A percentile compares a stretch with the other conserved stretches of the same genome.
phyloP scores from a whole-genome alignment of 2,113 vertebrate genomes.

The Neopipo cinnamomea region DNA sequence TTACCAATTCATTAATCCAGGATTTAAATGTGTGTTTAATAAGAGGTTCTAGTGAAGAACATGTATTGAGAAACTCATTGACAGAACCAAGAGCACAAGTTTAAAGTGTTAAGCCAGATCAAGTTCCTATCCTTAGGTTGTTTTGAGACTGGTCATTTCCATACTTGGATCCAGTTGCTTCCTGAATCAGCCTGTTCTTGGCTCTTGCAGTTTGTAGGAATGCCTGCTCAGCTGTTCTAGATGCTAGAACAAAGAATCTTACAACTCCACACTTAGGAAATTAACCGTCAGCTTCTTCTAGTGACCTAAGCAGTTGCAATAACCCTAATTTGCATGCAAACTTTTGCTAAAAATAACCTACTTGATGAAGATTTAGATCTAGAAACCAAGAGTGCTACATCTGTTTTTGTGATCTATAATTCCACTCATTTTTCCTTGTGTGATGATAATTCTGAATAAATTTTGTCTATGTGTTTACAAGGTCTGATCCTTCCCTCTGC shows the following conservation, averaged over 20 bases:
- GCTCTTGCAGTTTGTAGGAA: background rate
- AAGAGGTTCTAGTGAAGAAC: background rate
- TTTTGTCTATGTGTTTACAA: background rate
- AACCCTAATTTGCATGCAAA: background rate
- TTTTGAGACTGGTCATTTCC: background rate
- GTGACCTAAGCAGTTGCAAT: background rate
- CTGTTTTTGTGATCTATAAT: background rate
- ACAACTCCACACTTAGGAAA: background rate
- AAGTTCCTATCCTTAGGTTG: background rate
- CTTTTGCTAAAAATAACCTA: background rate
- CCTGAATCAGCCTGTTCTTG: background rate
- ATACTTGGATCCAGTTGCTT: background rate
- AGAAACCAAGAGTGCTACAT: background rate
- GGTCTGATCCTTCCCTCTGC: background rate
- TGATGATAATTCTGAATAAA: background rate
- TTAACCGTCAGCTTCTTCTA: background rate
- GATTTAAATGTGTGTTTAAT: background rate
- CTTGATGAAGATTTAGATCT: background rate
- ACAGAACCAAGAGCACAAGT: background rate
- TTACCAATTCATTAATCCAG: background rate
- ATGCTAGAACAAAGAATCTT: background rate
- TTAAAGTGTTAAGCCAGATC: background rate
- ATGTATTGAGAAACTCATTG: background rate
- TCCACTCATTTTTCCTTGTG: background rate
- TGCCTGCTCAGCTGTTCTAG: background rate